A percentile compares a stretch with the other conserved stretches of the same genome.
Evolutionary conservation across 2,113 vertebrate genomes (phyloP).

Genomic region (Tenebrosternarchus preto): DNA sequence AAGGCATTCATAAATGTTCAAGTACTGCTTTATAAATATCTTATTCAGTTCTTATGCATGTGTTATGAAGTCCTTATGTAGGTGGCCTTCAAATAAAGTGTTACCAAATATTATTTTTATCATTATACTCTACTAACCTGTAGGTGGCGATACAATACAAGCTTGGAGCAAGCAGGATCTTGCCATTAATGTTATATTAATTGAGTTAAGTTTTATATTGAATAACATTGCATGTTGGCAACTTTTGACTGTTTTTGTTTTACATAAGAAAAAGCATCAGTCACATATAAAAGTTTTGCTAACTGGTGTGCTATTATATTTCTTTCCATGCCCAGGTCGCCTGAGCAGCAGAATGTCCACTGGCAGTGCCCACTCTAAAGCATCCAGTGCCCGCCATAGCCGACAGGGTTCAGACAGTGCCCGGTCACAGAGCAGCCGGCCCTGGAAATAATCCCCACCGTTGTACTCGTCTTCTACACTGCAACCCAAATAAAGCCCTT

Average conservation of each 20-base stretch:
- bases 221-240: too few relatives aligned
- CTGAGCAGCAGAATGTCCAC: conserved; percentile 75
- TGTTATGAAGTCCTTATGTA: too few relatives aligned
- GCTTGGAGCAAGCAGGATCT: not conserved
- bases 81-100: too few relatives aligned
- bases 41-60: too few relatives aligned
- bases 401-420: conserved; percentile 59
- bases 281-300: not conserved
- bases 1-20: too few relatives aligned
- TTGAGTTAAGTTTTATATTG: too few relatives aligned
- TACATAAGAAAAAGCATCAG: too few relatives aligned
- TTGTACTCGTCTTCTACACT: conserved; percentile 31
- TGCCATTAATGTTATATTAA: not conserved
- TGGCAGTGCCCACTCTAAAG: conserved; percentile 70
- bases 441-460: conserved; percentile 81
- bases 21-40: too few relatives aligned
- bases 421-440: conserved; percentile 72
- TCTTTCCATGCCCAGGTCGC: conserved; percentile 69
- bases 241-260: too few relatives aligned
- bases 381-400: conserved; percentile 63
- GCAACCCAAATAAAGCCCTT: conserved; percentile 13
- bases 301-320: not conserved
- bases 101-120: too few relatives aligned
- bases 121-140: conserved; percentile 2
- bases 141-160: not conserved